Evolutionary conservation across 2,113 vertebrate species (phyloP).

Genomic region (Nicator chloris): DNA sequence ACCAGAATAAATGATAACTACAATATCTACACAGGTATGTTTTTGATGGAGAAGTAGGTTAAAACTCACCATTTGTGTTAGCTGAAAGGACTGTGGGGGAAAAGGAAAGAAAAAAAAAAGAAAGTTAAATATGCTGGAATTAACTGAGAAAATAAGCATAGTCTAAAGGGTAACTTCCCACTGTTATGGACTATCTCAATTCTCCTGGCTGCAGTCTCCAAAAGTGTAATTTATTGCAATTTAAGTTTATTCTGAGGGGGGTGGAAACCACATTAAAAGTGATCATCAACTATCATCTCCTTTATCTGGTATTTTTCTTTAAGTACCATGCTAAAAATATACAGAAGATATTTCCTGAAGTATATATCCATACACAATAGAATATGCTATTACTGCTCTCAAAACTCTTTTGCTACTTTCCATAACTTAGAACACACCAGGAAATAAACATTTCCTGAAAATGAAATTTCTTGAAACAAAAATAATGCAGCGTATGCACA

Average conservation of each 20-base stretch:
- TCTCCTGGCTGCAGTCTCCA: neutral
- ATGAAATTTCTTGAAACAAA: neutral
- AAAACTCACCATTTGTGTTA: slow-evolving; percentile 86
- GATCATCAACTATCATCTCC: neutral
- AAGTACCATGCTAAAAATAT: neutral
- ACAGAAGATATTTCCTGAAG: neutral
- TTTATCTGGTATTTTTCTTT: neutral
- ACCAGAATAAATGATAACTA: neutral
- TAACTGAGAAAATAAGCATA: neutral
- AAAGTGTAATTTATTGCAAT: neutral
- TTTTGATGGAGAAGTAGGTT: neutral
- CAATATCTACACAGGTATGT: neutral
- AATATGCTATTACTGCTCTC: neutral
- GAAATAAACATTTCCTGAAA: neutral
- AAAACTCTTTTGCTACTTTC: neutral
- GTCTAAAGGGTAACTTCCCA: neutral
- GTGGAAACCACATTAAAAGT: neutral
- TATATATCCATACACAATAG: neutral
- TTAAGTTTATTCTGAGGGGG: neutral
- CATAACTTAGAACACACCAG: neutral
- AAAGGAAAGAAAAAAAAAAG: neutral
- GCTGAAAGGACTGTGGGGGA: slow-evolving; percentile 81
- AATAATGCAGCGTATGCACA: neutral
- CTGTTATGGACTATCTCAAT: neutral
- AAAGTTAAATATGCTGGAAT: neutral